These are phyloP conservation scores for Hesperophylax magnus DNA, from an alignment of 1,140 invertebrate genomes.

Conservation along the genomic window DNA sequence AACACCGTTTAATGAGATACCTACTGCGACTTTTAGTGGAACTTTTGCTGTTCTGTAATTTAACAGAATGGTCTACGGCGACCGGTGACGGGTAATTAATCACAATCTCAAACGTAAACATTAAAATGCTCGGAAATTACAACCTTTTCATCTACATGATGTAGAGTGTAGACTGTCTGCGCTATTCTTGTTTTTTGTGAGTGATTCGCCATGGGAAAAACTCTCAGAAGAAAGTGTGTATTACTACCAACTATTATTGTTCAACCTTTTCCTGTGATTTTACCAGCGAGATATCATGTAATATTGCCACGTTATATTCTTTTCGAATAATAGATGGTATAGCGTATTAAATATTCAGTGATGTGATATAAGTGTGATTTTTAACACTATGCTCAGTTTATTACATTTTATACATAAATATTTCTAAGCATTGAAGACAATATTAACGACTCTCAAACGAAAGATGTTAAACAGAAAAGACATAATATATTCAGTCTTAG, in stretches of 20 bases:
- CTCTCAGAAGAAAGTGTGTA: conserved; percentile 19
- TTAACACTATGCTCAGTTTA: background rate
- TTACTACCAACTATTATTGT: conserved; percentile 1
- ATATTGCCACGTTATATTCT: background rate
- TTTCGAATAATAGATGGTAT: background rate
- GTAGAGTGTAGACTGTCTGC: background rate
- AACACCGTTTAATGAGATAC: conserved; percentile 22
- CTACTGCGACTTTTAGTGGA: conserved; percentile 25
- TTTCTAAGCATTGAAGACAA: no score
- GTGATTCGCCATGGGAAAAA: conserved; percentile 30
- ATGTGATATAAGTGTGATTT: background rate
- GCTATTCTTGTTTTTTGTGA: conserved; percentile 21
- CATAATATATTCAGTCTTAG: no score
- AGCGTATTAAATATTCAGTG: background rate
- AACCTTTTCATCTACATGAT: conserved; percentile 19
- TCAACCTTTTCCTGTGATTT: conserved; percentile 6
- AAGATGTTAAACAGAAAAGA: no score
- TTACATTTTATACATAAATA: background rate
- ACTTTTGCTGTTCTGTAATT: conserved; percentile 21
- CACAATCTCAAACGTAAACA: conserved; percentile 24
- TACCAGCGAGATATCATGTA: background rate
- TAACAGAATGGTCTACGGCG: background rate
- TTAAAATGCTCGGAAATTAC: conserved; percentile 14
- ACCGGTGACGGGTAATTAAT: conserved; percentile 11
- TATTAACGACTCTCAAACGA: no score